Evolutionary conservation across 2,888 invertebrate genomes (phyloP), one percentile per base, ranked within the genome.

Genomic region (Orchesella flavescens): DNA sequence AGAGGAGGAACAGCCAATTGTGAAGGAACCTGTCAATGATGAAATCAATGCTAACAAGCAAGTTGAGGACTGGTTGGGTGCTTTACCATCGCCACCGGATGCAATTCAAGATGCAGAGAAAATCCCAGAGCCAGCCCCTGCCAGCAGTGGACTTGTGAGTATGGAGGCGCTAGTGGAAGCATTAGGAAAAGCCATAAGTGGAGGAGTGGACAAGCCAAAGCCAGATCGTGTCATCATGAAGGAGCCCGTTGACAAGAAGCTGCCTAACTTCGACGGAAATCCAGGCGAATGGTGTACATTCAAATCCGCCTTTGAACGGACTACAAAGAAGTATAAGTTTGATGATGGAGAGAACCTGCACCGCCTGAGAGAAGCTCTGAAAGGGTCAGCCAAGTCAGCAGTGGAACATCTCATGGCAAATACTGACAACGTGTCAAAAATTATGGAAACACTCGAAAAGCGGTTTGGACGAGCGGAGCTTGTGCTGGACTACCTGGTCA

Each of bases 231-330:
- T 34, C 2, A 34, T 34, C 7, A 34, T 34, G 3, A 34, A 34
- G 34, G 2, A 2, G 7, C 7, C 34, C 1, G 34, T 63, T 15
- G 63, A 63, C 63, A 63, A 34, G 23, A 63, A 63, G 24, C 44
- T 75, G 1, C 75, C 75, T 5, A 13, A 13, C 2, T 75, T 75
- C 49, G 24, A 46, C 23, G 75, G 75, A n/a, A 19, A 63, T 19
- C 75, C 75, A n/a, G 46, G 24, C 1, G 63, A 75, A 3, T 75
- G 63, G 63, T 17, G n/a, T 13, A 75, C 17, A 15, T 75, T 75
- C 49, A 46, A 7, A 15, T 1, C 46, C 1, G 65, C 23, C 10
- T 75, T 44, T 65, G 49, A 4, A 1, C 49, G 63, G 0, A 65
- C 24, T 10, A 44, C 63, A 1, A 3, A 23, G 15, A 49, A 21